Evolutionary conservation across 2,888 invertebrate genomes (phyloP), one percentile per base, ranked within the genome.

Genomic region (Phyllotreta cruciferae): DNA sequence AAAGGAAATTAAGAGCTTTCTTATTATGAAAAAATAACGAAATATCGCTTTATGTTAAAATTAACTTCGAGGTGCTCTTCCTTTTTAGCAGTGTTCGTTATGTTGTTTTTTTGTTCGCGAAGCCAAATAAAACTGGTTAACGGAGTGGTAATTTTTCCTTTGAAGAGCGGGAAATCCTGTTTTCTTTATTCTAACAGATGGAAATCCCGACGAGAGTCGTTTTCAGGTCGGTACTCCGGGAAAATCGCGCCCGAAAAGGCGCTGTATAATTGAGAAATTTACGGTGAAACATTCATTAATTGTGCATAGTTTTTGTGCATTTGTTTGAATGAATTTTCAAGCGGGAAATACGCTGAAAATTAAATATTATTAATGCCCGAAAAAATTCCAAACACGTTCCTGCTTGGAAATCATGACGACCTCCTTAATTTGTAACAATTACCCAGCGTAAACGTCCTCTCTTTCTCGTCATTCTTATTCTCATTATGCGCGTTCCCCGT

Each of bases 351-450:
- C 24, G 24, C 24, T 24, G 24, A 4, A 24, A 24, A 24, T 4
- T 1, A 24, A 24, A 24, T 24, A 4, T 24, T 24, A 24, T 24
- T 24, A 24, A 24, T 24, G 4, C 4, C 24, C 24, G 24, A 24
- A 24, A n/a, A 24, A 24, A 24, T 14, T 11, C 35, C 11, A 10
- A 36, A 35, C 36, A 49, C 49, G 7, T 34, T n/a, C 8, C 49
- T 52, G 39, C 7, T 7, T 10, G 10, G 34, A 54, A 41, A 54
- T 54, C 42, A 42, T 35, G 24, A 54, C 41, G 36, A 56, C 8
- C 44, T 44, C 9, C 45, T 35, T 44, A 56, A 56, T 56, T 56
- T 44, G 56, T 56, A 38, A 56, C 44, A 56, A 56, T 44, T 56
- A 56, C 10, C 44, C 35, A 10, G 14, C 56, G 41, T 8, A 56